Conservation (phyloP, 2,888 invertebrate species). For the Orchestes rusci region DNA sequence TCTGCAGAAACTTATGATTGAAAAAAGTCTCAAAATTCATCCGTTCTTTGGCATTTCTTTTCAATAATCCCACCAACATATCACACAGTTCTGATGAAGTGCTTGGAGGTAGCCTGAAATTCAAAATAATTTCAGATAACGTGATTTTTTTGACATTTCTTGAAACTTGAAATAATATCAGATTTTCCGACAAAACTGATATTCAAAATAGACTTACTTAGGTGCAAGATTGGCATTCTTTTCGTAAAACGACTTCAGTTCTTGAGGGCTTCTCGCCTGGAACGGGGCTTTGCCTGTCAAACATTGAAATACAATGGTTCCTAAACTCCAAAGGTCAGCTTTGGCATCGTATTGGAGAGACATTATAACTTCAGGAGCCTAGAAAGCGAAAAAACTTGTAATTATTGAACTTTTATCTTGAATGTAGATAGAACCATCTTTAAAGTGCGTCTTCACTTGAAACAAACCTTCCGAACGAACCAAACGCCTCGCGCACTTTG, state of each 20-base stretch:
- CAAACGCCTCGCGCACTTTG: too few species aligned
- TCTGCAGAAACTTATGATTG: constrained; percentile 82
- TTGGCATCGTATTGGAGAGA: constrained; percentile 97
- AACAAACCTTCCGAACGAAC: too few species aligned
- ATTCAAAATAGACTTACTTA: too few species aligned
- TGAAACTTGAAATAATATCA: too few species aligned
- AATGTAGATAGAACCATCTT: too few species aligned
- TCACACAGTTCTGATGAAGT: constrained; percentile 86
- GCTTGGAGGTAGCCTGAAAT: constrained; percentile 82
- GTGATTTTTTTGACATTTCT: too few species aligned
- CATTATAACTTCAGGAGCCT: constrained; percentile 99
- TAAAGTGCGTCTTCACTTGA: too few species aligned
- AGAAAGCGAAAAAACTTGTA: constrained; percentile 24
- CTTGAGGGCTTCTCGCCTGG: constrained; percentile 95
- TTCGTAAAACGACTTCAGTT: constrained; percentile 94
- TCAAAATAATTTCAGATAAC: too few species aligned
- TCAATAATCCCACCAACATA: constrained; percentile 77
- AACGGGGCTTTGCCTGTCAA: constrained; percentile 98
- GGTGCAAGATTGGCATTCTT: constrained; percentile 86
- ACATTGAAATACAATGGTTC: constrained; percentile 87
- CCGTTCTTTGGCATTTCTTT: constrained; percentile 88
- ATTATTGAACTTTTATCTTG: too few species aligned
- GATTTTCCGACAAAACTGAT: too few species aligned
- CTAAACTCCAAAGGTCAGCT: constrained; percentile 98
- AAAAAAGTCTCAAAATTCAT: constrained; percentile 97